Conservation (phyloP, 2,113 vertebrate genomes). For the Picathartes gymnocephalus region DNA sequence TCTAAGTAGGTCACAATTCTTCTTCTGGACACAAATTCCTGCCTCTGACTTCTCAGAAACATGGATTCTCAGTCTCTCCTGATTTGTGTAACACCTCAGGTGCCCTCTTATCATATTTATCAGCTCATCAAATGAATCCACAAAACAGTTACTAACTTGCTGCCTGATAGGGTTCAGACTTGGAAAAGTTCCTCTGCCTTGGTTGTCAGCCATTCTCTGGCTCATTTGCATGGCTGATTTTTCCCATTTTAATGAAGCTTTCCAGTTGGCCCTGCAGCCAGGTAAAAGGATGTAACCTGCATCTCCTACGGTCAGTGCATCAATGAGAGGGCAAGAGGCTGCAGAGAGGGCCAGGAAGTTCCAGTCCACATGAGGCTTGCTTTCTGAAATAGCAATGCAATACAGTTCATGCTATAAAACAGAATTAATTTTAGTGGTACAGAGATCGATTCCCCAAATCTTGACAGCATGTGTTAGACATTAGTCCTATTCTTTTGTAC, state of each 20-base stretch:
- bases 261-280: not conserved
- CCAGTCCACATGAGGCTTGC: not conserved
- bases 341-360: not conserved
- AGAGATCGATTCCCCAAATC: not conserved
- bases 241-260: not conserved
- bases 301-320: not conserved
- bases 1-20: constrained; percentile 54
- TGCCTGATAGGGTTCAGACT: not conserved
- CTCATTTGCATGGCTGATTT: not conserved
- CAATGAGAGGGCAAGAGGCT: not conserved
- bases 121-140: constrained; percentile 20
- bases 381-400: not conserved
- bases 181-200: constrained; percentile 28
- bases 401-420: not conserved
- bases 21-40: constrained; percentile 34
- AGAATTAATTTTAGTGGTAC: not conserved
- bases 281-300: not conserved
- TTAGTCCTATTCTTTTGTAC: not conserved
- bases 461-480: not conserved
- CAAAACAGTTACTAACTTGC: constrained; percentile 27
- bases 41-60: constrained; percentile 28
- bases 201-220: not conserved
- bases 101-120: constrained; percentile 36
- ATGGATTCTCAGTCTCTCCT: not conserved
- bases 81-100: constrained; percentile 39